phyloP scores from a whole-genome alignment of 37 sponge, comb jelly and placozoan genomes.

The Petrosia ficiformis region DNA sequence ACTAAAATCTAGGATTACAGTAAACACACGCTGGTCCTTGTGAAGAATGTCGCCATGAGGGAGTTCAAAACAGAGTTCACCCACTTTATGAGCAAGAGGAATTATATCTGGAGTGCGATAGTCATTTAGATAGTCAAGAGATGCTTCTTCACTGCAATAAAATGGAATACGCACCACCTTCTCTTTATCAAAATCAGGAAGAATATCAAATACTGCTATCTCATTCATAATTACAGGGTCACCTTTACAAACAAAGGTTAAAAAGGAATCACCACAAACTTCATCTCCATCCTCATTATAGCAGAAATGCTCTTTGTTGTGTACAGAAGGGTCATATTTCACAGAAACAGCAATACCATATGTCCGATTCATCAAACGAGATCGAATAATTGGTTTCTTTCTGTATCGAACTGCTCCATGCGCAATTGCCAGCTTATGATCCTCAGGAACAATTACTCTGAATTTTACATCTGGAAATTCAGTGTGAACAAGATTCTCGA shows the following conservation, averaged over 20 bases:
- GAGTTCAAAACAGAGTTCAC: conserved; percentile 4
- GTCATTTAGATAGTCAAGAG: not conserved
- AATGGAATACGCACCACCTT: not conserved
- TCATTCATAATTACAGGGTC: conserved; percentile 6
- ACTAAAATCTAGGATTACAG: conserved; percentile 24
- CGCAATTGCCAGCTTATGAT: conserved; percentile 13
- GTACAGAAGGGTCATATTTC: conserved; percentile 13
- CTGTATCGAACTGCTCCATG: conserved; percentile 24
- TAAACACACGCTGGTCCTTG: not conserved
- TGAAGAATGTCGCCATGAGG: conserved; percentile 15
- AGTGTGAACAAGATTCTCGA: not conserved
- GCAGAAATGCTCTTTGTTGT: not conserved
- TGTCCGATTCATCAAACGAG: conserved; percentile 21
- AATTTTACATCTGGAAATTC: conserved; percentile 8
- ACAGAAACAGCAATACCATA: conserved; percentile 22
- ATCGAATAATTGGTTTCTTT: not conserved
- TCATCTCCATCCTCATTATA: conserved; percentile 5
- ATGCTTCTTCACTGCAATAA: not conserved
- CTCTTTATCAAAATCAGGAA: not conserved
- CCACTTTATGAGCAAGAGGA: conserved; percentile 2
- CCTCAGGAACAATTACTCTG: conserved; percentile 8
- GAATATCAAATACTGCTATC: conserved; percentile 9
- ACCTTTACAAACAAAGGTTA: conserved; percentile 25
- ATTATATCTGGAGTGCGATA: not conserved
- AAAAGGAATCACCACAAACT: conserved; percentile 20